These are phyloP conservation scores for Anguilla rostrata DNA, from an alignment of 2,113 vertebrate species.

Conservation along the genomic window DNA sequence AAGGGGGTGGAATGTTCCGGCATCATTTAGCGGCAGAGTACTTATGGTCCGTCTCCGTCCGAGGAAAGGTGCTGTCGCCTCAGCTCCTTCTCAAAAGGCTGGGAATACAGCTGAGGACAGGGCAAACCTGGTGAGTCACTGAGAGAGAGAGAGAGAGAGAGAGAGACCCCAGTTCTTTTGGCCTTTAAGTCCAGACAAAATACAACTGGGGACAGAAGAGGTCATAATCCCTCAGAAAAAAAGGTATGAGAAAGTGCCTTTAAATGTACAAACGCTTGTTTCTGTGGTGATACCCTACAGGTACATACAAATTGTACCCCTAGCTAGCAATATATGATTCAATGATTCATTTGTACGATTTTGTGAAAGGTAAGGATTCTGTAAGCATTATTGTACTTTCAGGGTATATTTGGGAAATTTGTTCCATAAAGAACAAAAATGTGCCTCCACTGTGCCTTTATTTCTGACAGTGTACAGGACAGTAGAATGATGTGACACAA, in stretches of 20 bases:
- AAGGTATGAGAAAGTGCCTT: too few relatives aligned
- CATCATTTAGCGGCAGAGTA: not conserved
- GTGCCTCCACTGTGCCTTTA: too few relatives aligned
- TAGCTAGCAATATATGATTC: too few relatives aligned
- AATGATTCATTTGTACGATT: too few relatives aligned
- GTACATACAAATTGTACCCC: too few relatives aligned
- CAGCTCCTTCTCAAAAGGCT: not conserved
- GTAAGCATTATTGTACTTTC: too few relatives aligned
- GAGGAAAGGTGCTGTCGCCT: not conserved
- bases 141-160: not conserved
- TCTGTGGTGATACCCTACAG: too few relatives aligned
- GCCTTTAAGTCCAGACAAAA: not conserved
- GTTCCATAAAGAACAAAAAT: too few relatives aligned
- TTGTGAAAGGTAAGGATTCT: too few relatives aligned
- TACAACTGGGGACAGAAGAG: not conserved
- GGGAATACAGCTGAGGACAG: not conserved
- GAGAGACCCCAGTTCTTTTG: not conserved
- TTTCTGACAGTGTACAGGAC: not conserved
- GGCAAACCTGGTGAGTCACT: not conserved
- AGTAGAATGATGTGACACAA: not conserved
- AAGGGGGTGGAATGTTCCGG: not conserved
- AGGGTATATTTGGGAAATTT: too few relatives aligned
- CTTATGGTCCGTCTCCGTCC: not conserved
- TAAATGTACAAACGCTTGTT: too few relatives aligned
- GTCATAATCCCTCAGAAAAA: not conserved